These are phyloP conservation scores for Upupa epops DNA, from an alignment of 2,113 vertebrate genomes.

Conservation along the genomic window DNA sequence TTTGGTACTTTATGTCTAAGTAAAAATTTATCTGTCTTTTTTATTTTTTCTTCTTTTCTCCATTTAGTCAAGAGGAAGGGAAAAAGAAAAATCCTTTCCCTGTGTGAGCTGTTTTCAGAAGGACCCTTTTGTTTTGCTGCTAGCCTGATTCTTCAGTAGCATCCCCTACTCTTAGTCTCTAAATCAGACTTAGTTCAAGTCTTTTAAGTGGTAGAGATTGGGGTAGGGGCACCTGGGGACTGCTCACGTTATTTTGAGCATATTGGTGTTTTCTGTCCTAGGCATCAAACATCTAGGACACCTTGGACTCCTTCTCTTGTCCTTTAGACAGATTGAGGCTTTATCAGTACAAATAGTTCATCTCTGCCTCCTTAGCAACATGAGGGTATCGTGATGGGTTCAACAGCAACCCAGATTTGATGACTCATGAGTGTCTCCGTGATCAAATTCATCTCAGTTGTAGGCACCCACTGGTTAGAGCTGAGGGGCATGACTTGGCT, in stretches of 20 bases:
- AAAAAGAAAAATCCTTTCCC: not conserved
- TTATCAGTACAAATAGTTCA: not conserved
- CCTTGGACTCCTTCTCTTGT: not conserved
- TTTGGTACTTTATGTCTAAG: not conserved
- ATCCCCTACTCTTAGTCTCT: not conserved
- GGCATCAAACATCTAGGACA: not conserved
- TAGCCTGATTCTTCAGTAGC: not conserved
- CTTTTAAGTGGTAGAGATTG: not conserved
- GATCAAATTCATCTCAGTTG: not conserved
- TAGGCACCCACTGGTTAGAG: not conserved
- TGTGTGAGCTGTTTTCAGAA: not conserved
- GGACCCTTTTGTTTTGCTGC: not conserved
- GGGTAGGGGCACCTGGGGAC: not conserved
- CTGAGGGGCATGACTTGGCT: not conserved
- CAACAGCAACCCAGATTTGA: not conserved
- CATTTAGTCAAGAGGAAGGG: not conserved
- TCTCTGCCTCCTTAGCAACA: not conserved
- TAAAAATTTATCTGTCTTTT: not conserved
- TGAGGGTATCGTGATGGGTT: accelerated
- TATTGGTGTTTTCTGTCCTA: not conserved
- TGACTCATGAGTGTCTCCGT: not conserved
- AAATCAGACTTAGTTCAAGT: not conserved
- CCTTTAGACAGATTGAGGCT: not conserved
- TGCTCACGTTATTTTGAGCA: not conserved
- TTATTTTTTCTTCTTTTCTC: not conserved